A percentile compares a stretch with the other conserved stretches of the same genome.
Evolutionary conservation across 2,797 vertebrate species (phyloP).

Genomic region (Gambelia wislizenii): DNA sequence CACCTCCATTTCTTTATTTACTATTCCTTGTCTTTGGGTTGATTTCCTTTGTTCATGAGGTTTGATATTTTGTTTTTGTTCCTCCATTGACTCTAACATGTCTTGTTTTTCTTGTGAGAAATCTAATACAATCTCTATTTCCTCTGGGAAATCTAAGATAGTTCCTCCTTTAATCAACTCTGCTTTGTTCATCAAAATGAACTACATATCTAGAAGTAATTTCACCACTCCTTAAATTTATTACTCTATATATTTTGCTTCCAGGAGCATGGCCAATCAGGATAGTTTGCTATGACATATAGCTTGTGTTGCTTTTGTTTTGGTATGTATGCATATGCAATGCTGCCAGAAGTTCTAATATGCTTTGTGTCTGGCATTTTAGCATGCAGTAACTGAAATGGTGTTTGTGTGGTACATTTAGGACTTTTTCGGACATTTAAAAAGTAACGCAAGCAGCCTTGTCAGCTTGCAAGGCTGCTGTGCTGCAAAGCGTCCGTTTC

Average conservation of each 20-base stretch:
- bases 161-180: not conserved
- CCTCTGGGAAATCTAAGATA: not conserved
- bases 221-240: too few species aligned
- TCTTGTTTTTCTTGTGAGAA: not conserved
- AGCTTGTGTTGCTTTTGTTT: not conserved
- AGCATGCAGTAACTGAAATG: too few species aligned
- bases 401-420: too few species aligned
- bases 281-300: not conserved
- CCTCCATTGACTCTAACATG: not conserved
- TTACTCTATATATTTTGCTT: not conserved
- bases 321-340: too few species aligned
- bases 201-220: not conserved
- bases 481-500: too few species aligned
- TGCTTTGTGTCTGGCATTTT: too few species aligned
- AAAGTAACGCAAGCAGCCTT: too few species aligned
- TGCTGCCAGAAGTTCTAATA: too few species aligned
- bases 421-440: too few species aligned
- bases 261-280: not conserved
- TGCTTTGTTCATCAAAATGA: not conserved
- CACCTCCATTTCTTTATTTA: not conserved
- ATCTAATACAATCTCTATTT: not conserved
- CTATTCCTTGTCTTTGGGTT: too few species aligned
- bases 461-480: too few species aligned
- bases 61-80: not conserved
- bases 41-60: not conserved